Percentiles rank a stretch among this genome's conserved stretches.
Evolutionary conservation across 2,797 vertebrate genomes (phyloP).

Genomic region (Gymnocypris eckloni): DNA sequence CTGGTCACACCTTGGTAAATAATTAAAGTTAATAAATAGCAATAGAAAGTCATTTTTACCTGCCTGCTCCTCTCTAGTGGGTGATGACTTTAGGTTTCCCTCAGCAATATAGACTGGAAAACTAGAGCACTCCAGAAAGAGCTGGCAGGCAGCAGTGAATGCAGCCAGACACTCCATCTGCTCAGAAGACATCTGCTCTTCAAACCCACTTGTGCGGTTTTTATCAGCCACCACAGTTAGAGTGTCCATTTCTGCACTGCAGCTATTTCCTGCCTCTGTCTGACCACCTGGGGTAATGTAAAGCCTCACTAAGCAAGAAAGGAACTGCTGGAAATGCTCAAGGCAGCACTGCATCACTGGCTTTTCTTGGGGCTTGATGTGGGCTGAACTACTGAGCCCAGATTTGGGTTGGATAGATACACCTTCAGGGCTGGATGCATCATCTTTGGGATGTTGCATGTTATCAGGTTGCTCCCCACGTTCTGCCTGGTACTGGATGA

Average conservation of each 20-base stretch:
- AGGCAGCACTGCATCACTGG: constrained; percentile 97
- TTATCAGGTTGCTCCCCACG: constrained; percentile 81
- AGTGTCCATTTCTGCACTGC: constrained; percentile 65
- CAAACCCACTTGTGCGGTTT: constrained; percentile 65
- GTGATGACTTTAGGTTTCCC: constrained; percentile 89
- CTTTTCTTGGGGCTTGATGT: constrained; percentile 85
- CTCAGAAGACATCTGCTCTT: constrained; percentile 58
- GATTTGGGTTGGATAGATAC: neutral
- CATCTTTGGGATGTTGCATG: constrained; percentile 42
- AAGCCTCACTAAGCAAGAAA: constrained; percentile 90
- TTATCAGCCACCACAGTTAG: constrained; percentile 66
- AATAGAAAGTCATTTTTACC: constrained; percentile 60
- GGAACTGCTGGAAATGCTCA: constrained; percentile 95
- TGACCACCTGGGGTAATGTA: constrained; percentile 81
- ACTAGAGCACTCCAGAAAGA: constrained; percentile 97
- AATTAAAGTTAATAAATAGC: neutral
- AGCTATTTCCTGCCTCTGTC: constrained; percentile 55
- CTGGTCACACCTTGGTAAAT: neutral
- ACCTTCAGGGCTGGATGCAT: constrained; percentile 38
- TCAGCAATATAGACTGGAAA: constrained; percentile 98
- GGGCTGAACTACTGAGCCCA: constrained; percentile 64
- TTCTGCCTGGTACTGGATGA: constrained; percentile 92
- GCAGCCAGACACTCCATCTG: constrained; percentile 87
- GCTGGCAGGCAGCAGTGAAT: constrained; percentile 95
- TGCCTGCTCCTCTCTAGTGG: constrained; percentile 78